Evolutionary conservation across 1,140 invertebrate species (phyloP).

Genomic region (Drosophila nebulosa): DNA sequence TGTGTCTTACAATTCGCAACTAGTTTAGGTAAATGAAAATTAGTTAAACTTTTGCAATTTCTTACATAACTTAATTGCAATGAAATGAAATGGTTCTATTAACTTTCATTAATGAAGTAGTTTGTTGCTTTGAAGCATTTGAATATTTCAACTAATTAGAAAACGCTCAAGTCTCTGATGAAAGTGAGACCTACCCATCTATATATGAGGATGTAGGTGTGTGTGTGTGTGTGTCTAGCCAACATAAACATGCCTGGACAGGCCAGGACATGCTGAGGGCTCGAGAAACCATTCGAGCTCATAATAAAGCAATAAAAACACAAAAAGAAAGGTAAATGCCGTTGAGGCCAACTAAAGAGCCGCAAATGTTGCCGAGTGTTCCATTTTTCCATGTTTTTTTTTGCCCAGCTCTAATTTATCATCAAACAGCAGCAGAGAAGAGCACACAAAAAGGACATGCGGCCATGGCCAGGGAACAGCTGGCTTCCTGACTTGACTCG

Average conservation of each 20-base stretch:
- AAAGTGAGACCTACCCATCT: neutral
- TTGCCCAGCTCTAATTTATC: conserved; percentile 64
- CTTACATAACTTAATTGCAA: neutral
- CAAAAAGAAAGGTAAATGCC: conserved; percentile 53
- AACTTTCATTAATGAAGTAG: neutral
- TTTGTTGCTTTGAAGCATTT: neutral
- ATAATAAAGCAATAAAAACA: conserved; percentile 72
- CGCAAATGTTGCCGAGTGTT: conserved; percentile 50
- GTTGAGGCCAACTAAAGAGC: conserved; percentile 58
- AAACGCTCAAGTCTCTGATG: neutral
- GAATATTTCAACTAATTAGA: neutral
- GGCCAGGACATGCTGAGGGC: conserved; percentile 22
- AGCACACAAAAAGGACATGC: conserved; percentile 36
- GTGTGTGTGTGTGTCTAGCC: conserved; percentile 1
- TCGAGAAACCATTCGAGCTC: conserved; percentile 24
- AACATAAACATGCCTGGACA: conserved; percentile 11
- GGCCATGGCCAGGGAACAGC: conserved; percentile 56
- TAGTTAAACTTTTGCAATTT: neutral
- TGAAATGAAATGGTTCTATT: neutral
- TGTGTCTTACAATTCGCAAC: too few relatives aligned
- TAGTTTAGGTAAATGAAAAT: neutral
- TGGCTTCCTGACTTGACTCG: conserved; percentile 67
- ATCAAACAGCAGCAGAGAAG: conserved; percentile 63
- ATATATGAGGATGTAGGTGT: neutral
- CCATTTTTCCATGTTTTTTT: neutral